These are phyloP conservation scores for Crotalus horridus DNA, from an alignment of 2,113 vertebrate genomes.

Conservation along the genomic window DNA sequence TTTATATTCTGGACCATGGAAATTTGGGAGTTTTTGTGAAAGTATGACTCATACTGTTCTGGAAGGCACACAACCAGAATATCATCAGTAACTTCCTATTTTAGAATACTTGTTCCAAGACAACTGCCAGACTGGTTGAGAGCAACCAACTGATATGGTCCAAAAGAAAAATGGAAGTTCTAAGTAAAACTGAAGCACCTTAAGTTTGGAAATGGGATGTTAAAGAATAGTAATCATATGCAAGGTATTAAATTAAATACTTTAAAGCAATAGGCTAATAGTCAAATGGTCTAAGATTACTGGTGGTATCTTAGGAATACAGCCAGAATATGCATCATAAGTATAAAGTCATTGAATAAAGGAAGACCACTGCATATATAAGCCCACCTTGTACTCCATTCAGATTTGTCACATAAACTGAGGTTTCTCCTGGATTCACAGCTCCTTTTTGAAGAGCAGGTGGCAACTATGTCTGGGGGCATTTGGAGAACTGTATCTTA, in stretches of 20 bases:
- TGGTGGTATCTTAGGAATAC: not conserved
- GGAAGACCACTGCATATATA: not conserved
- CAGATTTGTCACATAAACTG: not conserved
- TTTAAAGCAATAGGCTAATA: not conserved
- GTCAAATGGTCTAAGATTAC: not conserved
- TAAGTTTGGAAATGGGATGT: not conserved
- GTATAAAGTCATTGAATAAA: not conserved
- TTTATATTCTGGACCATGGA: not conserved
- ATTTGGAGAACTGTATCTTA: not conserved
- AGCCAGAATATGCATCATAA: not conserved
- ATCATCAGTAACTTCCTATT: not conserved
- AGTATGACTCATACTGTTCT: no score
- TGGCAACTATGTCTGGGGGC: not conserved
- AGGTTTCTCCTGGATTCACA: not conserved
- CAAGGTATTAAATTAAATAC: not conserved
- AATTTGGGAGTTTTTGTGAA: not conserved
- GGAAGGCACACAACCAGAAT: not conserved
- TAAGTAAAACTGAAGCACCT: not conserved
- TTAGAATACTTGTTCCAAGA: not conserved
- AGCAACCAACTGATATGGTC: not conserved
- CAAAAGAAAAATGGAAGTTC: not conserved
- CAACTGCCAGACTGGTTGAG: not conserved
- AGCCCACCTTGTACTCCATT: not conserved
- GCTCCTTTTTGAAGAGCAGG: not conserved
- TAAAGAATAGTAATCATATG: not conserved